A percentile compares a stretch with the other conserved stretches of the same genome.
Conservation (phyloP, 1,140 invertebrate species). For the Bombus cullumanus region DNA sequence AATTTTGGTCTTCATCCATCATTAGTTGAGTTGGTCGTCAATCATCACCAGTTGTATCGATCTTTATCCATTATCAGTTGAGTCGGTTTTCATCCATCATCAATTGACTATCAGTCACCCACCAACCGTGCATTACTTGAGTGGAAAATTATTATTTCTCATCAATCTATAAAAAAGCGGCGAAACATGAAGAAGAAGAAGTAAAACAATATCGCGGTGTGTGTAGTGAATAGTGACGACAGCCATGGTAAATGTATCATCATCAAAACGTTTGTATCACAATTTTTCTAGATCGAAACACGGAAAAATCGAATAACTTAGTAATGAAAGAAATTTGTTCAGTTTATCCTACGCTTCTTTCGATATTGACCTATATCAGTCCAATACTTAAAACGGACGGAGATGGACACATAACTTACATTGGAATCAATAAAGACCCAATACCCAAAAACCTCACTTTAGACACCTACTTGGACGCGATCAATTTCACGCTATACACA, state of each 20-base stretch:
- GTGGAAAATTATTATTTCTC: neutral
- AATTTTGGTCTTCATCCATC: neutral
- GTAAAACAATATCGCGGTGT: no score
- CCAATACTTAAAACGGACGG: neutral
- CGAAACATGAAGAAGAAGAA: neutral
- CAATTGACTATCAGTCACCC: neutral
- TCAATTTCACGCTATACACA: slow-evolving; percentile 15
- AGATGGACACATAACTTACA: accelerated
- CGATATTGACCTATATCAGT: neutral
- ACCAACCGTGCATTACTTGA: neutral
- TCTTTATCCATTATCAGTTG: no score
- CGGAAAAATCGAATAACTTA: neutral
- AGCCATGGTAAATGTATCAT: neutral
- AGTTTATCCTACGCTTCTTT: slow-evolving; percentile 48
- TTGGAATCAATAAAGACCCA: accelerated
- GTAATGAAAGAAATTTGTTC: neutral
- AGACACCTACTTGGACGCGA: no score
- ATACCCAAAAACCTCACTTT: no score
- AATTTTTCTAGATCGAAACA: no score
- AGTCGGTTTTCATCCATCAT: neutral
- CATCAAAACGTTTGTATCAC: neutral
- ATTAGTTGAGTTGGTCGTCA: no score
- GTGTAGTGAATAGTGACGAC: neutral
- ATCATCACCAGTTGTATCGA: no score
- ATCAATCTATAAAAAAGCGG: slow-evolving; percentile 27